Conservation (phyloP, 1,140 invertebrate species). For the Contarinia nasturtii region DNA sequence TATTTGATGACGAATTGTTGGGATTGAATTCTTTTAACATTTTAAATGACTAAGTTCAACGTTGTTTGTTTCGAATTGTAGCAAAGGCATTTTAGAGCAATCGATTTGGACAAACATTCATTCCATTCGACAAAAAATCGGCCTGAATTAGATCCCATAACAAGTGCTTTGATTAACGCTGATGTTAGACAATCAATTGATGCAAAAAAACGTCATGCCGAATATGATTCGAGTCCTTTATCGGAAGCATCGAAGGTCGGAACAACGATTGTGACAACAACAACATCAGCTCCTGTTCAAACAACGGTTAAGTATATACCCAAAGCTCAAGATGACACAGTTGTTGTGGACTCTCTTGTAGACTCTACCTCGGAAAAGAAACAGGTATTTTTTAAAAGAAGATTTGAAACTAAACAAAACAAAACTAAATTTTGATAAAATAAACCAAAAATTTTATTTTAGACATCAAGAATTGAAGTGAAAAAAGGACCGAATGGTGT, state of each 20-base stretch:
- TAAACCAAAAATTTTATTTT: constrained; percentile 6
- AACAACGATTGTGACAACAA: constrained; percentile 11
- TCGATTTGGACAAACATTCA: constrained; percentile 13
- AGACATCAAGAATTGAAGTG: constrained; percentile 51
- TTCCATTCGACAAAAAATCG: constrained; percentile 20
- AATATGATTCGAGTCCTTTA: constrained; percentile 9
- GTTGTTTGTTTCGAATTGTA: no score
- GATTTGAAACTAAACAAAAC: no score
- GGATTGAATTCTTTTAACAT: no score
- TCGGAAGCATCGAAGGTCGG: no score
- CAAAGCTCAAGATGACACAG: no score
- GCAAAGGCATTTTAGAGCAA: neutral
- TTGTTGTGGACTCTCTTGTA: constrained; percentile 7
- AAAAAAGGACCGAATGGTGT: constrained; percentile 79
- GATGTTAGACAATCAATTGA: constrained; percentile 25
- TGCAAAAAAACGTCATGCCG: constrained; percentile 20
- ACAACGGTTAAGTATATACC: no score
- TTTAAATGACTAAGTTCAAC: no score
- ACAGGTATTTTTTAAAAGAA: neutral
- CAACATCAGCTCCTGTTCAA: constrained; percentile 1
- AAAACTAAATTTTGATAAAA: no score
- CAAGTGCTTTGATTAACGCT: constrained; percentile 22
- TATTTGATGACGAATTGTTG: no score
- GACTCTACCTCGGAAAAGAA: constrained; percentile 19
- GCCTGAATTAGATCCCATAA: constrained; percentile 19